phyloP scores from a whole-genome alignment of 1,140 invertebrate genomes.

The Trichonephila clavipes region DNA sequence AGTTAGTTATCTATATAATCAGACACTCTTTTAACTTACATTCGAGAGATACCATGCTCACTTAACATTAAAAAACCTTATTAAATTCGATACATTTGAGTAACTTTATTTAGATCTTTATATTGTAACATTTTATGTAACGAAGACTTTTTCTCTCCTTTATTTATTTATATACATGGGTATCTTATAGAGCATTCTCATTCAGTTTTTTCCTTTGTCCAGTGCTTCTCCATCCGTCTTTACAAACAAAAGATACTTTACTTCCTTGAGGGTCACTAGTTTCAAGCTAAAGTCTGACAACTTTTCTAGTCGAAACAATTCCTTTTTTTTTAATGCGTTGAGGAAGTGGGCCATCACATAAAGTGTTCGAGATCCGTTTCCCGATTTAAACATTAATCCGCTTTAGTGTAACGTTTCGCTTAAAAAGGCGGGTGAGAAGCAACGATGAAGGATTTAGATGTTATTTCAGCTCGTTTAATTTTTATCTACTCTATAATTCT shows the following conservation, averaged over 20 bases:
- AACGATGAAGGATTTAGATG: neutral
- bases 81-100: too few species aligned
- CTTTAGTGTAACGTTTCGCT: neutral
- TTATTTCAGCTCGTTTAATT: neutral
- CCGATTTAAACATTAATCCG: slow-evolving; percentile 11
- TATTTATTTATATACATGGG: too few species aligned
- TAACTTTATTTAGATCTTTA: too few species aligned
- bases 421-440: neutral
- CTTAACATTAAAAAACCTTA: too few species aligned
- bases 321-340: neutral
- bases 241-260: neutral
- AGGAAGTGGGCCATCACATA: slow-evolving; percentile 7
- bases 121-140: too few species aligned
- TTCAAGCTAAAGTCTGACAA: neutral
- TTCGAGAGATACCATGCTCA: too few species aligned
- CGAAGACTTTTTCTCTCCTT: too few species aligned
- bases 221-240: neutral
- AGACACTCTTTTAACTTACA: too few species aligned
- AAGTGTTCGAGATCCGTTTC: neutral
- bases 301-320: neutral
- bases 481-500: neutral
- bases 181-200: too few species aligned
- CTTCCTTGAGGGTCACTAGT: neutral
- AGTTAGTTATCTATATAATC: too few species aligned
- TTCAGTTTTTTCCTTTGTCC: too few species aligned